Percentiles rank a stretch among this genome's conserved stretches.
phyloP scores from a whole-genome alignment of 1,140 invertebrate genomes.

The Eriosoma lanigerum region DNA sequence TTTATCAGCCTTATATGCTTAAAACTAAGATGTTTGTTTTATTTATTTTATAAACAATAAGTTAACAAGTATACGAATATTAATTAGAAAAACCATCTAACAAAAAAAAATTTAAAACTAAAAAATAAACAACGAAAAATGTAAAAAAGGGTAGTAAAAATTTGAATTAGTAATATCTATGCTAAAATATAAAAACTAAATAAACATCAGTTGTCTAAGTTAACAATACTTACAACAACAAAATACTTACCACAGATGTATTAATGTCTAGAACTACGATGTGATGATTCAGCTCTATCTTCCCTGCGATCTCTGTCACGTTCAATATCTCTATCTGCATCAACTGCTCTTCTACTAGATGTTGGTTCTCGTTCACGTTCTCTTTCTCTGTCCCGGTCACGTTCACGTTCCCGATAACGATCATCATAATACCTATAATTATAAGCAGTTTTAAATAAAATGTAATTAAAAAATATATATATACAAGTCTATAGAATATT shows the following conservation, averaged over 20 bases:
- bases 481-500: constrained; percentile 55
- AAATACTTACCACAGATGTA: constrained; percentile 30
- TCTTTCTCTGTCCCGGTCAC: constrained; percentile 64
- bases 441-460: constrained; percentile 55
- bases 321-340: constrained; percentile 66
- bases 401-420: constrained; percentile 72
- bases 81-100: constrained; percentile 15
- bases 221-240: constrained; percentile 46
- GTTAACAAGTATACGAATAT: background rate
- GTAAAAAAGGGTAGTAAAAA: constrained; percentile 25
- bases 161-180: constrained; percentile 1
- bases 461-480: background rate
- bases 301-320: constrained; percentile 67
- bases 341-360: constrained; percentile 61
- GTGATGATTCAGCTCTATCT: constrained; percentile 65
- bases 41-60: constrained; percentile 22
- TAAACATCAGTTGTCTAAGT: constrained; percentile 20
- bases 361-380: constrained; percentile 67
- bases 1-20: constrained; percentile 36
- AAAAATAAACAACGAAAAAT: constrained; percentile 14
- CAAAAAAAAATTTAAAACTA: constrained; percentile 19
- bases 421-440: constrained; percentile 75
- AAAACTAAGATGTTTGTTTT: background rate
- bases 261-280: constrained; percentile 61
- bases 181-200: constrained; percentile 43